Percentiles rank a stretch among this genome's conserved stretches.
These are phyloP conservation scores for Numida meleagris DNA, from an alignment of 2,113 vertebrate species.

Conservation along the genomic window DNA sequence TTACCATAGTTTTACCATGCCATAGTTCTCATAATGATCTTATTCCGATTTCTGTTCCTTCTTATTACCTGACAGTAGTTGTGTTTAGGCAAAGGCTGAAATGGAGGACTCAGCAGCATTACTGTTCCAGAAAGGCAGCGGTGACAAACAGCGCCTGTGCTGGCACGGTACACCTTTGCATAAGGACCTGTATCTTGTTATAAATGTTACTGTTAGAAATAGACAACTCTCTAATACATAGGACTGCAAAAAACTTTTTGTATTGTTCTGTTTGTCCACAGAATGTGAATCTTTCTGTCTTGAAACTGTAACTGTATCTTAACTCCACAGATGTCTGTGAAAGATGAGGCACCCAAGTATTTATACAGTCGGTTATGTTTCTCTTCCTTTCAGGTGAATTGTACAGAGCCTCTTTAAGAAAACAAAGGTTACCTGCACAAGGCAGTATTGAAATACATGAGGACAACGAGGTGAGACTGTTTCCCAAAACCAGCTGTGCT, in stretches of 20 bases:
- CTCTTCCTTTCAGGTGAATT: constrained; percentile 77
- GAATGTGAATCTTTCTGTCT: background rate
- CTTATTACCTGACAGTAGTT: background rate
- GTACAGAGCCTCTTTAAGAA: constrained; percentile 82
- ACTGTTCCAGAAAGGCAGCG: background rate
- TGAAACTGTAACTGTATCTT: background rate
- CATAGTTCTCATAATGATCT: background rate
- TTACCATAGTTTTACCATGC: background rate
- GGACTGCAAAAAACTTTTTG: background rate
- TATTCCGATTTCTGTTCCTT: background rate
- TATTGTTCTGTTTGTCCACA: background rate
- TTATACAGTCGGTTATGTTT: background rate
- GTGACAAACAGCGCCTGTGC: background rate
- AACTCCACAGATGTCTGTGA: background rate
- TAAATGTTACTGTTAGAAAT: background rate
- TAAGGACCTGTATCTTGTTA: background rate
- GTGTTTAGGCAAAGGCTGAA: background rate
- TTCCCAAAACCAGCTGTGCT: background rate
- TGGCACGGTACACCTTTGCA: background rate
- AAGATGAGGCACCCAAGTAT: background rate
- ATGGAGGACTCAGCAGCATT: background rate
- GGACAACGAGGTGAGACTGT: constrained; percentile 85
- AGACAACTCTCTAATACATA: background rate
- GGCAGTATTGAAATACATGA: constrained; percentile 91
- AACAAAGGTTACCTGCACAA: constrained; percentile 84